These are phyloP conservation scores for Actinemys pallida DNA, from an alignment of 2,113 vertebrate genomes.

Conservation along the genomic window DNA sequence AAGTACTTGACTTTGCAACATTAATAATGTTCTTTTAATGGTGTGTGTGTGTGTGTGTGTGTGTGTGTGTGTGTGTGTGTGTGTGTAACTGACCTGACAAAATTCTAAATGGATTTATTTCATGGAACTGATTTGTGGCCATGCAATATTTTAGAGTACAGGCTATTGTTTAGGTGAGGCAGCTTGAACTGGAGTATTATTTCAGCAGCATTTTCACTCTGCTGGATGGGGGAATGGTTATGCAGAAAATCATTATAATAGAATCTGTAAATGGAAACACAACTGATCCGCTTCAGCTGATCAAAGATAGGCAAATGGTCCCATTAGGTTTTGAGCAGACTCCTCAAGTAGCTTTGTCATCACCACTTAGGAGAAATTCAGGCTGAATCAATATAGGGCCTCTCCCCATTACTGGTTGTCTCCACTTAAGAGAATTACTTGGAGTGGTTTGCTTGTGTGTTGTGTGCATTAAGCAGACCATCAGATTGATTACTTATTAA, in stretches of 20 bases:
- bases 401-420: not conserved
- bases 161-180: not conserved
- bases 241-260: not conserved
- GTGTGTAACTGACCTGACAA: not conserved
- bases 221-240: not conserved
- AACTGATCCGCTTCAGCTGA: constrained; percentile 10
- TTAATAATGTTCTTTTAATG: not conserved
- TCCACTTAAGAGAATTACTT: constrained; percentile 16
- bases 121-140: not conserved
- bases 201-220: not conserved
- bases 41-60: too few species aligned
- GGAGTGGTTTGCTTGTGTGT: not conserved
- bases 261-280: not conserved
- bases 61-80: not conserved
- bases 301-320: not conserved
- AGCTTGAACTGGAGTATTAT: not conserved
- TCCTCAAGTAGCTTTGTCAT: not conserved
- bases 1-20: not conserved
- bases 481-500: constrained; percentile 72
- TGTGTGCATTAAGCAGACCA: constrained; percentile 44
- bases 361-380: not conserved
- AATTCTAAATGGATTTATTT: not conserved
- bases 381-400: not conserved
- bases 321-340: not conserved
- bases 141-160: not conserved